Conservation (phyloP, 2,888 invertebrate genomes). For the Halictus ligatus region DNA sequence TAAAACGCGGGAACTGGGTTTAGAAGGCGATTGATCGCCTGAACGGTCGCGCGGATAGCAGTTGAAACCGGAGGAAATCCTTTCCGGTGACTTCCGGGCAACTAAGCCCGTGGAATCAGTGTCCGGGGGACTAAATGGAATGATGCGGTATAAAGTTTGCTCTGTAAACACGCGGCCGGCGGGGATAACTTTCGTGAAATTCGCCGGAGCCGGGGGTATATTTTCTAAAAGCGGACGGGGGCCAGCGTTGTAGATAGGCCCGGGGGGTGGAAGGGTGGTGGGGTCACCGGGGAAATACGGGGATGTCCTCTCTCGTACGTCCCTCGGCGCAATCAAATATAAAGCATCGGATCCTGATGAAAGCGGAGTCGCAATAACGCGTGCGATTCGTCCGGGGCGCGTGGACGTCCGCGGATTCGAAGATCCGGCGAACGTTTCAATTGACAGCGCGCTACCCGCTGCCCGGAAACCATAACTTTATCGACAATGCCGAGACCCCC, state of each 20-base stretch:
- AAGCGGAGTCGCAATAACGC: not conserved
- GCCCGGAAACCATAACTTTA: not conserved
- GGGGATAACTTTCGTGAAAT: conserved; percentile 1
- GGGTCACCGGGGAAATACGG: not conserved
- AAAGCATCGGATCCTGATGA: conserved; percentile 1
- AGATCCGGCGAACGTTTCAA: not conserved
- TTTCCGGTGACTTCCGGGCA: not conserved
- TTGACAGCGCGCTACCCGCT: not conserved
- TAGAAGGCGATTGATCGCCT: too few species aligned
- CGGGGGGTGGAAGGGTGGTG: not conserved
- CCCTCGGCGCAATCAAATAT: conserved; percentile 5
- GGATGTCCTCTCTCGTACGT: not conserved
- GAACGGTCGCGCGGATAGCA: not conserved
- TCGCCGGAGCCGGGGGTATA: not conserved
- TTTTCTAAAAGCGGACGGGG: not conserved
- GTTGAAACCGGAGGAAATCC: not conserved
- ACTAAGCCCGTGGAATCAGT: not conserved
- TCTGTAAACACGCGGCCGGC: not conserved
- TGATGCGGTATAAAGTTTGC: not conserved
- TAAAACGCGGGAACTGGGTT: too few species aligned
- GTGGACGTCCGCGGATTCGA: not conserved
- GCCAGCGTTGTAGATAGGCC: not conserved
- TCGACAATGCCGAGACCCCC: not conserved
- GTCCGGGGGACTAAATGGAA: not conserved
- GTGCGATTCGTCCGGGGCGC: too few species aligned